phyloP scores from a whole-genome alignment of 2,113 vertebrate genomes.

The Hydrolagus affinis region DNA sequence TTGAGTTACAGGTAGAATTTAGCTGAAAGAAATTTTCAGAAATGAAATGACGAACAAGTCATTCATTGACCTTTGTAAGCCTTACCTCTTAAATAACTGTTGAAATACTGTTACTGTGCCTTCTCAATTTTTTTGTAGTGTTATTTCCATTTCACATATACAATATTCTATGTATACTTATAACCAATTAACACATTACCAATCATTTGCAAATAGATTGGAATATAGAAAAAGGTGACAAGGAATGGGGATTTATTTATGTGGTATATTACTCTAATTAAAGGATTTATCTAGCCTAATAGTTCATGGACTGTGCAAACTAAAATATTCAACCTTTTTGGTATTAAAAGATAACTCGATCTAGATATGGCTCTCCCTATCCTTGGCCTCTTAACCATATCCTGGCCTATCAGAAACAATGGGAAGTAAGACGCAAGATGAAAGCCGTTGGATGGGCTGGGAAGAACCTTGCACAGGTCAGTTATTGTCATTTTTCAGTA shows the following conservation, averaged over 20 bases:
- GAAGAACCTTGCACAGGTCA: conserved; percentile 80
- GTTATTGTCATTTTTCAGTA: conserved; percentile 34
- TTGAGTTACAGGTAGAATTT: no score
- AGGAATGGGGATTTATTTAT: no score
- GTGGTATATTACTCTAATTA: neutral
- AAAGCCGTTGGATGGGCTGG: conserved; percentile 89
- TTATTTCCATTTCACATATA: no score
- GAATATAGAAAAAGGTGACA: no score
- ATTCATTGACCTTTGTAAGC: conserved; percentile 62
- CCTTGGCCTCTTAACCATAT: conserved; percentile 69
- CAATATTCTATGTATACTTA: no score
- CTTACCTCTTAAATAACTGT: conserved; percentile 89
- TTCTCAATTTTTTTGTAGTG: no score
- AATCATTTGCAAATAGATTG: neutral
- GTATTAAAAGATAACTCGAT: conserved; percentile 58
- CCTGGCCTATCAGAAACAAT: conserved; percentile 88
- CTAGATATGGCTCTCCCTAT: conserved; percentile 66
- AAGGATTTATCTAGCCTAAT: neutral
- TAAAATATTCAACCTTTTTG: neutral
- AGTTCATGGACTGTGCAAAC: neutral
- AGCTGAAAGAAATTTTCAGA: no score
- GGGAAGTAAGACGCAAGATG: conserved; percentile 91
- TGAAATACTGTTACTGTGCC: conserved; percentile 35
- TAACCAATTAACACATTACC: no score
- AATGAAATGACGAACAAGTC: no score